Base-by-base conservation (phyloP, 2,113 vertebrate species). In the Ibidorhyncha struthersii region DNA sequence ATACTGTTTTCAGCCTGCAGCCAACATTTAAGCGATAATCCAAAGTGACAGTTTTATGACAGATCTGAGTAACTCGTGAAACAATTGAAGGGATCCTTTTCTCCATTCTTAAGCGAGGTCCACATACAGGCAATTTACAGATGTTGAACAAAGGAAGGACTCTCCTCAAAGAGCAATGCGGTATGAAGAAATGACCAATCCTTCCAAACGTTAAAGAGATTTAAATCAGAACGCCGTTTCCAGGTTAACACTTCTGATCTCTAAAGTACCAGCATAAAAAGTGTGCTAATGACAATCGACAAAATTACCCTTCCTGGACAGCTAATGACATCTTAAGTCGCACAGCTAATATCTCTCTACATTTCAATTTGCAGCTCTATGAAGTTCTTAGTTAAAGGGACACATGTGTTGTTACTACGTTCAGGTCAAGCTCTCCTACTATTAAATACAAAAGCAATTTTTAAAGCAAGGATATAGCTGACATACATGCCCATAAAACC, bases 391-490 rank as follows among this genome's bases (percentile, higher is more conserved):
- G 36, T 92, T 65, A 95, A 90, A 78, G 41, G 38, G 29, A 86
- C 91, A 95, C 91, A 70, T 22, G 45, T 85, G 86, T 87, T 82
- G 53, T 90, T 88, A 73, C 45, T 55, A 55, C 3, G 3, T 81
- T 96, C 11, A 3, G 79, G 84, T 96, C 87, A 95, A 93, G 71
- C 53, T 94, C 70, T 90, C 29, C 41, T 89, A 52, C 86, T 86
- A 95, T 78, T 95, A 95, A 97, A 88, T 47, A 91, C 62, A 90
- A 91, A 97, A 93, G 71, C 96, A 96, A 93, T 95, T 95, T 97
- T 96, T 77, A 96, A 94, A 93, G 85, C 87, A 93, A 52, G 92
- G 87, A 81, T 95, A 93, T 71, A 59, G 55, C 84, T 96, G 87
- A 88, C 45, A 93, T 90, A 93, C 59, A 88, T 93, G 79, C 71